These are phyloP conservation scores for Chionomys nivalis DNA, from an alignment of 2,113 vertebrate genomes.

Conservation along the genomic window DNA sequence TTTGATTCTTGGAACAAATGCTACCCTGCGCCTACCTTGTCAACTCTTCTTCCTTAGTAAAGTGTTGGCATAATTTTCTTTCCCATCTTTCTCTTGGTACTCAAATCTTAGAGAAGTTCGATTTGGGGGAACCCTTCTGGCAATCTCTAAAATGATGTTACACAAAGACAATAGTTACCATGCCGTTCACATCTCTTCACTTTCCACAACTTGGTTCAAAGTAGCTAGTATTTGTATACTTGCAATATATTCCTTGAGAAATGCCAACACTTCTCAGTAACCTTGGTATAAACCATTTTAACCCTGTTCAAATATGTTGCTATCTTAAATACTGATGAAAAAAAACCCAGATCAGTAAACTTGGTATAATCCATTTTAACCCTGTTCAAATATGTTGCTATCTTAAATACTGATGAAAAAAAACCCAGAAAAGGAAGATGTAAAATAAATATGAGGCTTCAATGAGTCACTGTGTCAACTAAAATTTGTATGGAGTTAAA, in stretches of 20 bases:
- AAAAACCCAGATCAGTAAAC: neutral
- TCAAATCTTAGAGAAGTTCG: neutral
- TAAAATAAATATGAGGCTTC: neutral
- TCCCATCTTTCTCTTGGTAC: neutral
- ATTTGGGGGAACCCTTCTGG: neutral
- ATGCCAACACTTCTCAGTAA: neutral
- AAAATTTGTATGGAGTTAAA: neutral
- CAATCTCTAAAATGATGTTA: neutral
- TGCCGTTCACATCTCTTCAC: neutral
- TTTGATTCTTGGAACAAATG: neutral
- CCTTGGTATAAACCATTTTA: neutral
- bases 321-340: neutral
- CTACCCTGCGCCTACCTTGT: rapidly evolving
- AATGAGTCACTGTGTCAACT: neutral
- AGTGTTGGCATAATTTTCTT: neutral
- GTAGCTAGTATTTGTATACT: neutral
- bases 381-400: neutral
- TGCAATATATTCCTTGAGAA: neutral
- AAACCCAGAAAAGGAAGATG: neutral
- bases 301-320: neutral
- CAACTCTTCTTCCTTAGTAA: neutral
- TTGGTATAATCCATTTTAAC: neutral
- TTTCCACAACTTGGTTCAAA: neutral
- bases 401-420: neutral
- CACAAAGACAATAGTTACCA: neutral